Evolutionary conservation across 2,113 vertebrate genomes (phyloP), one percentile per base, ranked within the genome.

Genomic region (Polyodon spathula): DNA sequence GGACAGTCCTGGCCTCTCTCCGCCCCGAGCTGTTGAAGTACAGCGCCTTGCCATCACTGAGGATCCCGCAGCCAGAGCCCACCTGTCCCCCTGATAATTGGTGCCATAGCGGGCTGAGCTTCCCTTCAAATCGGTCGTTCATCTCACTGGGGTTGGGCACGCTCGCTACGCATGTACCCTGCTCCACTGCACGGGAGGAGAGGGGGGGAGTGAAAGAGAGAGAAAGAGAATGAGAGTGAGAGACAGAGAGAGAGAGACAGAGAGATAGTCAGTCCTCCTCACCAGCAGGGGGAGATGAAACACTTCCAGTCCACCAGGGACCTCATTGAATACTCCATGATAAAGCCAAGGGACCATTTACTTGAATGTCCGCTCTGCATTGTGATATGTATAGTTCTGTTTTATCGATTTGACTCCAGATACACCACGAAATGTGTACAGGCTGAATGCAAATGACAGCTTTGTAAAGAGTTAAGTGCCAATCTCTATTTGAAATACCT

Each of bases 101-200:
- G 78, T 93, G 88, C 96, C 96, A 99, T 52, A 95, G 92, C 1
- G 94, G 92, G 68, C 90, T 98, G 60, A 97, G 82, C 76, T 99
- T 97, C 60, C 90, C 93, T 77, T 99, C 96, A 76, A 99, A 99
- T 60, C 92, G 89, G 76, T 98, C 96, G 1, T 88, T 87, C 82
- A 98, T 91, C 82, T 99, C 94, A 54, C 84, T 89, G 70, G 91
- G 89, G 66, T 90, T 92, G 57, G 92, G 88, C 51, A 86, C 74
- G 39, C 88, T 84, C 2, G 93, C 89, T 27, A 96, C 92, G 74
- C 96, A 99, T 65, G 92, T 97, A 70, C 95, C 93, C 70, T 92
- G 89, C 1, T 93, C 89, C 61, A 93, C 93, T 98, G 68, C 50
- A 69, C n/a, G n/a, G 40, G 11, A 12, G 56, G 38, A 55, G 4